Conservation (phyloP, 1,140 invertebrate genomes). For the Pseudomyrmex gracilis region DNA sequence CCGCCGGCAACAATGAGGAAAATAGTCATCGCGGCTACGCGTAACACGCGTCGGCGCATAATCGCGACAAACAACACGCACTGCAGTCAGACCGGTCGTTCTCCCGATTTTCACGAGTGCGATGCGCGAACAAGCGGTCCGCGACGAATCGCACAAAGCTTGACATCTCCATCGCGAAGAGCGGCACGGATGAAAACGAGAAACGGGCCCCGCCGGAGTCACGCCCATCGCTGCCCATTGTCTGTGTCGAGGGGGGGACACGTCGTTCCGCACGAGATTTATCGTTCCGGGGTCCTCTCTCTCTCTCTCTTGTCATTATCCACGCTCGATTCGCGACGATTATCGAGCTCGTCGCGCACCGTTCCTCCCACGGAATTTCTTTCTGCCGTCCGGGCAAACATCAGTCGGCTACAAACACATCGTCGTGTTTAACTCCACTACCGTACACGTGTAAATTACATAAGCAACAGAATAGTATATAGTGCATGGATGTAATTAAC, state of each 20-base stretch:
- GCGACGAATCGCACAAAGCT: slow-evolving; percentile 81
- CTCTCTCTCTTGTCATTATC: slow-evolving; percentile 78
- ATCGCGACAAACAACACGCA: slow-evolving; percentile 49
- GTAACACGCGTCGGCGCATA: slow-evolving; percentile 64
- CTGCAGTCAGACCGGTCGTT: slow-evolving; percentile 12
- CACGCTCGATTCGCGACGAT: slow-evolving; percentile 80
- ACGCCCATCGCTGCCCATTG: slow-evolving; percentile 70
- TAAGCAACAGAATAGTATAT: too few species aligned
- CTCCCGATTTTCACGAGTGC: neutral
- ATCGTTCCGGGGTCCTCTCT: slow-evolving; percentile 75
- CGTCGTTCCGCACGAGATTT: slow-evolving; percentile 77
- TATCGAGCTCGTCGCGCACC: slow-evolving; percentile 41
- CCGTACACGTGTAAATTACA: too few species aligned
- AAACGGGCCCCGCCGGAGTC: slow-evolving; percentile 53
- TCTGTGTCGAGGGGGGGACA: slow-evolving; percentile 34
- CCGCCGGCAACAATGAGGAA: slow-evolving; percentile 62
- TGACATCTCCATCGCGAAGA: slow-evolving; percentile 81
- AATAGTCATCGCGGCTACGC: slow-evolving; percentile 63
- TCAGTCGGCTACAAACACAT: neutral
- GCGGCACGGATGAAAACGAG: slow-evolving; percentile 62
- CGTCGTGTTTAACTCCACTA: neutral
- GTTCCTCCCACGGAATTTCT: slow-evolving; percentile 48
- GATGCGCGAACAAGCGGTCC: slow-evolving; percentile 72
- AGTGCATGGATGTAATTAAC: too few species aligned
- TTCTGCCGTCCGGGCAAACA: slow-evolving; percentile 25